phyloP scores from a whole-genome alignment of 2,888 invertebrate species.

The Tipula helvola region DNA sequence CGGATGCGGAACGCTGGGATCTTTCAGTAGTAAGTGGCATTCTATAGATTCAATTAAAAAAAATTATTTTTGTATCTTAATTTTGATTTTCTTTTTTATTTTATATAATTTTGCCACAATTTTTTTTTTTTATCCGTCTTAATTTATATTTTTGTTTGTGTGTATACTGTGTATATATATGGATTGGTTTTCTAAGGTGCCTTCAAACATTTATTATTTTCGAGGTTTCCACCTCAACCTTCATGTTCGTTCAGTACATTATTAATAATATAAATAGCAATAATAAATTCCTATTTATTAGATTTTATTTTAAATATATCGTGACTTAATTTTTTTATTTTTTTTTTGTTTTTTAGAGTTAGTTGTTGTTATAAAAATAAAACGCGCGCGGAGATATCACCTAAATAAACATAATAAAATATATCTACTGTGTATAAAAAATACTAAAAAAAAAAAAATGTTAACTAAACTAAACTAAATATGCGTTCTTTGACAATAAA shows the following conservation, averaged over 20 bases:
- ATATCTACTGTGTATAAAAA: not conserved
- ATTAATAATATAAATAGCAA: not conserved
- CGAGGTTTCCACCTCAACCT: not conserved
- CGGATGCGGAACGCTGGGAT: constrained; percentile 9
- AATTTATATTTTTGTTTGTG: not conserved
- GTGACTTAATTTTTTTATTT: not conserved
- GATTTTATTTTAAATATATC: constrained; percentile 4
- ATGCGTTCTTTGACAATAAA: not conserved
- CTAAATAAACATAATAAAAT: not conserved
- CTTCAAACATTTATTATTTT: not conserved
- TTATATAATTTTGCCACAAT: not conserved
- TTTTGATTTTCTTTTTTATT: not conserved
- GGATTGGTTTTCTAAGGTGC: not conserved
- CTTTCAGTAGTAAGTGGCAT: constrained; percentile 9
- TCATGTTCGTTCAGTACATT: not conserved
- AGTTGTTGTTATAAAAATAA: not conserved
- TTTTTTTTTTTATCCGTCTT: not conserved
- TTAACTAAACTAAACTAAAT: not conserved
- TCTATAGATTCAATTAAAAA: not conserved
- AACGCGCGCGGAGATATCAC: not conserved
- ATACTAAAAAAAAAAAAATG: not conserved
- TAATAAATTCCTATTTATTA: not conserved
- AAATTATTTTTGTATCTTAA: not conserved
- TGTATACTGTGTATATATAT: not conserved
- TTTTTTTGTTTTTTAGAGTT: not conserved